Conservation (phyloP, 2,797 vertebrate species). For the Kryptolebias ocellatus region DNA sequence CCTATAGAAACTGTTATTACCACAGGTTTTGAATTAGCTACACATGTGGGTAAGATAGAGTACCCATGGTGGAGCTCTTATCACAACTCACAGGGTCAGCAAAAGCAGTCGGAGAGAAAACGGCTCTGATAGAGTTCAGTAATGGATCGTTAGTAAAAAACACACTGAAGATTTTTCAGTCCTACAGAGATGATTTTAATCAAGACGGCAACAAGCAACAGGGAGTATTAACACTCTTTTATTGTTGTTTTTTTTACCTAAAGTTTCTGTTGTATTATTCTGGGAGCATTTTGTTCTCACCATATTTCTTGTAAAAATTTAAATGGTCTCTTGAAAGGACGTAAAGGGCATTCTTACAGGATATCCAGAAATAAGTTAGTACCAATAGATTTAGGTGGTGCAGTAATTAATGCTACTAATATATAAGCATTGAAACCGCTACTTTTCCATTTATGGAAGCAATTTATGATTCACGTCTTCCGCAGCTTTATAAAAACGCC, state of each 20-base stretch:
- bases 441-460: too few species aligned
- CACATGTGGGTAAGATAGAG: constrained; percentile 73
- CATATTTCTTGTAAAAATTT: constrained; percentile 4
- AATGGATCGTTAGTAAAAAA: constrained; percentile 59
- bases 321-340: constrained; percentile 7
- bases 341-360: constrained; percentile 5
- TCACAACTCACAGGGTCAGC: constrained; percentile 68
- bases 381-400: constrained; percentile 13
- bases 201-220: constrained; percentile 51
- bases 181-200: constrained; percentile 45
- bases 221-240: constrained; percentile 39
- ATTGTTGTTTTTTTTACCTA: constrained; percentile 18
- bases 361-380: constrained; percentile 16
- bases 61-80: constrained; percentile 64
- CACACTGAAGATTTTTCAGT: constrained; percentile 45
- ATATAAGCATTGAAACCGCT: not conserved
- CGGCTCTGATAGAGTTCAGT: constrained; percentile 39
- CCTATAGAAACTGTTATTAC: constrained; percentile 74
- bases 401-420: not conserved
- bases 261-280: not conserved
- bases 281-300: not conserved
- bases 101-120: constrained; percentile 54
- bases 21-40: constrained; percentile 72
- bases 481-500: too few species aligned
- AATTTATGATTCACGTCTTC: too few species aligned